Evolutionary conservation across 2,113 vertebrate genomes (phyloP).

Genomic region (Natator depressus): DNA sequence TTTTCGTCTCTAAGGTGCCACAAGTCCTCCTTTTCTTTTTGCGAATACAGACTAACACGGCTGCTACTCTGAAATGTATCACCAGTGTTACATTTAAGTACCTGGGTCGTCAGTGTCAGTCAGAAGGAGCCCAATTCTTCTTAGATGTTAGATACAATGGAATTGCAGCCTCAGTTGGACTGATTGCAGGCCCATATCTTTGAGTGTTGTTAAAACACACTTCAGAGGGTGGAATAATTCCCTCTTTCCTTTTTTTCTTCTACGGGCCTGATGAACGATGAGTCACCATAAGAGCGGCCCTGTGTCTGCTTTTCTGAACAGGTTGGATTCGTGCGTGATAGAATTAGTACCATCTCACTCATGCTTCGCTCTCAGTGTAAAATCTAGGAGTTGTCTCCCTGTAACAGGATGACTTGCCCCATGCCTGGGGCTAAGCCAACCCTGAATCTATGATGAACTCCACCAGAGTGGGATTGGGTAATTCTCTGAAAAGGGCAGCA

Average conservation of each 20-base stretch:
- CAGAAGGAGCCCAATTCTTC: neutral
- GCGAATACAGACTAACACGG: no score
- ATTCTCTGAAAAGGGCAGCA: neutral
- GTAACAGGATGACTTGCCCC: neutral
- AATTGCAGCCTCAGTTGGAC: neutral
- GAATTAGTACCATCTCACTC: neutral
- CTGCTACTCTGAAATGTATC: neutral
- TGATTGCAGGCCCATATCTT: neutral
- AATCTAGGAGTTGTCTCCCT: neutral
- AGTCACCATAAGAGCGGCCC: neutral
- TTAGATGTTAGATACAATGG: neutral
- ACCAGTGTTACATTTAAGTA: neutral
- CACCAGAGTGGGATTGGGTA: neutral
- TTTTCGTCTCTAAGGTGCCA: no score
- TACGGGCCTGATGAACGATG: neutral
- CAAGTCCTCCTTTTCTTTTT: no score
- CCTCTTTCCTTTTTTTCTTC: conserved; percentile 2
- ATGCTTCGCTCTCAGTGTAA: neutral
- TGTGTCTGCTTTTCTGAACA: neutral
- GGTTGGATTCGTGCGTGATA: neutral
- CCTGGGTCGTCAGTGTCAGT: neutral
- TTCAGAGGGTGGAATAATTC: neutral
- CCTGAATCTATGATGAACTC: neutral
- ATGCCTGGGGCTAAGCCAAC: neutral
- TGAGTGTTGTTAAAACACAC: no score